Conservation (phyloP, 2,797 vertebrate species). For the Furcifer pardalis region DNA sequence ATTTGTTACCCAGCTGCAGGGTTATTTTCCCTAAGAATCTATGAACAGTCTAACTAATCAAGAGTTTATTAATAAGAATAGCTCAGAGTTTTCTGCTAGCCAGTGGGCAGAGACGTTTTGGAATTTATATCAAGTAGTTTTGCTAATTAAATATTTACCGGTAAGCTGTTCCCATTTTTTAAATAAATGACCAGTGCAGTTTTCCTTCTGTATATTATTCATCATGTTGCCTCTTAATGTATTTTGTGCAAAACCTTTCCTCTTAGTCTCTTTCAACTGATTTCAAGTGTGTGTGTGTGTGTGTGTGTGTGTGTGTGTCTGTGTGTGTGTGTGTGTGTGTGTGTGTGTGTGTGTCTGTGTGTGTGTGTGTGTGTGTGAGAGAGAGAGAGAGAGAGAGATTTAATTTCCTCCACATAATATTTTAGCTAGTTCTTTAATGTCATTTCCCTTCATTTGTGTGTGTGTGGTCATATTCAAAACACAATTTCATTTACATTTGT, state of each 20-base stretch:
- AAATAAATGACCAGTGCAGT: conserved; percentile 53
- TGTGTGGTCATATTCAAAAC: not conserved
- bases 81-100: conserved; percentile 53
- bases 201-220: conserved; percentile 56
- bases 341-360: no score
- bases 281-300: no score
- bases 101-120: conserved; percentile 57
- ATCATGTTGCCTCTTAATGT: not conserved
- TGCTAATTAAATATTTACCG: conserved; percentile 70
- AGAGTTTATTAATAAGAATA: conserved; percentile 58
- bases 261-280: conserved; percentile 44
- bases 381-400: not conserved
- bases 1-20: not conserved
- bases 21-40: not conserved
- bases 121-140: conserved; percentile 59
- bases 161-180: conserved; percentile 67
- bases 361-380: conserved; percentile 27
- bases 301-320: no score
- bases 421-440: conserved; percentile 5
- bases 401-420: no score
- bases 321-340: no score
- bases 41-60: conserved; percentile 49
- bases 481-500: not conserved
- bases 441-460: not conserved
- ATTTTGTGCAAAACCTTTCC: not conserved